phyloP scores from a whole-genome alignment of 2,797 vertebrate genomes.

The Poecilia velifera region DNA sequence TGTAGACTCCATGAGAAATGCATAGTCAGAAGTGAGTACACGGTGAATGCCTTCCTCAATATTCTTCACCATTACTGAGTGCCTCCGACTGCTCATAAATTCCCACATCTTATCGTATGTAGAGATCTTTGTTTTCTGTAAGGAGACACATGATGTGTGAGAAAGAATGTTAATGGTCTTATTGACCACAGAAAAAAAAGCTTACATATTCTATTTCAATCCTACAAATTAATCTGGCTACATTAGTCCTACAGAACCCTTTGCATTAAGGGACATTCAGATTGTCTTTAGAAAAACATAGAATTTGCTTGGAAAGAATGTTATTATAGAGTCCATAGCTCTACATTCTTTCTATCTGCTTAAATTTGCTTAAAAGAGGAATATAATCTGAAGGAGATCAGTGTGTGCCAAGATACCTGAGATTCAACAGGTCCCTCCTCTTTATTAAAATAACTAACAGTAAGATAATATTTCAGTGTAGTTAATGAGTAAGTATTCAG shows the following conservation, averaged over 20 bases:
- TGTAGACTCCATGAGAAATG: constrained; percentile 98
- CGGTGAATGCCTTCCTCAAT: constrained; percentile 96
- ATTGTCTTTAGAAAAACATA: constrained; percentile 52
- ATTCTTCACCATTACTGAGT: constrained; percentile 96
- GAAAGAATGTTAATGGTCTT: constrained; percentile 13
- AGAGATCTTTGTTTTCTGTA: constrained; percentile 99
- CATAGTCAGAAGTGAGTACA: constrained; percentile 96
- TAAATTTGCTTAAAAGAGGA: constrained; percentile 15
- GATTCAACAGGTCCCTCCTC: too few species aligned
- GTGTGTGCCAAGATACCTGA: constrained; percentile 6
- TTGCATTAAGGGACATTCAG: constrained; percentile 54
- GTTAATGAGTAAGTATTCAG: too few species aligned
- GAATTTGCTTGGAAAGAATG: constrained; percentile 27
- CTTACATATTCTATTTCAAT: constrained; percentile 20
- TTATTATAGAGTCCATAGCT: constrained; percentile 10
- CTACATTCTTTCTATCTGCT: constrained; percentile 14
- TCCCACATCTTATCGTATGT: constrained; percentile 99
- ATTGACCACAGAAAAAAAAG: constrained; percentile 1
- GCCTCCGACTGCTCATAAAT: constrained; percentile 97
- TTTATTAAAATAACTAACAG: too few species aligned
- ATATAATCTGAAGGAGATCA: constrained; percentile 14
- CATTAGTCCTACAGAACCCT: constrained; percentile 30
- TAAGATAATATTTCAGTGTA: too few species aligned
- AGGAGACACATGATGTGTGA: constrained; percentile 26
- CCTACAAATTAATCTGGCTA: not conserved